phyloP scores from a whole-genome alignment of 2,888 invertebrate genomes.

The Tenthredo livida region DNA sequence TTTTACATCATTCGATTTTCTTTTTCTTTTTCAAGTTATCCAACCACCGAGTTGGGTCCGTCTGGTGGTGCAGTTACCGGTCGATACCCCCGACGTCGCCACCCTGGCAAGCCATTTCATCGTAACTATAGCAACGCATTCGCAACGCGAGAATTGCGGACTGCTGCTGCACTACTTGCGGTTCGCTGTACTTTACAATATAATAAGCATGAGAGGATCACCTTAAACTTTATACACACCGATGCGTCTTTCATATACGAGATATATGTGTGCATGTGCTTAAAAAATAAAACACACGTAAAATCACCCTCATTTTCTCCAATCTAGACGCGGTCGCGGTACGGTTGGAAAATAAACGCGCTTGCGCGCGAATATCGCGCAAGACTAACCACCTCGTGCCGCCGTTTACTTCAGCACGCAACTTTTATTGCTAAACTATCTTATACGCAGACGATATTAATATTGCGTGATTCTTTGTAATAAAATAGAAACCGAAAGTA shows the following conservation, averaged over 20 bases:
- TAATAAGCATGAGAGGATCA: slow-evolving; percentile 32
- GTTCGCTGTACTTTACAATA: slow-evolving; percentile 14
- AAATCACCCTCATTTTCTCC: background rate
- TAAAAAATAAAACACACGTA: background rate
- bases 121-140: slow-evolving; percentile 73
- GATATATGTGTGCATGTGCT: background rate
- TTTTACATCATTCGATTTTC: slow-evolving; percentile 58
- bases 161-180: background rate
- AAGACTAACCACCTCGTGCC: background rate
- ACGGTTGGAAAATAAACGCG: background rate
- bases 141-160: slow-evolving; percentile 61
- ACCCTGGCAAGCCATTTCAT: slow-evolving; percentile 62
- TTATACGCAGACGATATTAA: background rate
- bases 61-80: slow-evolving; percentile 68
- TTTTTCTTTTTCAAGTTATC: slow-evolving; percentile 58
- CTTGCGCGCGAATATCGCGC: background rate
- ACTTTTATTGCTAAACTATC: background rate
- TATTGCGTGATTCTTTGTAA: background rate
- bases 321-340: background rate
- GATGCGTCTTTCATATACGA: background rate
- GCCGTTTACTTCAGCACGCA: background rate
- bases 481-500: background rate
- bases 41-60: slow-evolving; percentile 64
- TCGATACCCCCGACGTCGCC: slow-evolving; percentile 68
- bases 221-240: slow-evolving; percentile 1